These are phyloP conservation scores for Gisinianus flammeolus DNA, from an alignment of 2,888 invertebrate species.

Conservation along the genomic window DNA sequence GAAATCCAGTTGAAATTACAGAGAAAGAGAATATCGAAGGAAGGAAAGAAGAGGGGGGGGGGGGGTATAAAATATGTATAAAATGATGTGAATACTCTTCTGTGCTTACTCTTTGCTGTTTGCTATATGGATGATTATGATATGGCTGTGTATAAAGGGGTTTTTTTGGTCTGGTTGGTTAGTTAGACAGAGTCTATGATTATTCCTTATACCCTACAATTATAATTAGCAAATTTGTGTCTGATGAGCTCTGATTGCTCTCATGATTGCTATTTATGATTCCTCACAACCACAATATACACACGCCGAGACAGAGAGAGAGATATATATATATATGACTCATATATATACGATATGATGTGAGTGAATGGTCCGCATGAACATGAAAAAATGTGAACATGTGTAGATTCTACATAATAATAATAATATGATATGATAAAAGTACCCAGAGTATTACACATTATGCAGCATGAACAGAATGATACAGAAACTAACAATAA, in stretches of 20 bases:
- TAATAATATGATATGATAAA: no score
- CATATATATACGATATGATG: no score
- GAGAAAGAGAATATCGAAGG: no score
- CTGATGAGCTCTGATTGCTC: constrained; percentile 53
- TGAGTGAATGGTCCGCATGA: no score
- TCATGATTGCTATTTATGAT: constrained; percentile 53
- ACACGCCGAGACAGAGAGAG: not conserved
- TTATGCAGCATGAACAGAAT: not conserved
- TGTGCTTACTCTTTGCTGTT: no score
- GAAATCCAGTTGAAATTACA: no score
- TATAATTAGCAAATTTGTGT: constrained; percentile 55
- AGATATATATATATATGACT: not conserved
- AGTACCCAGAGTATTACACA: not conserved
- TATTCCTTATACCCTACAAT: constrained; percentile 46
- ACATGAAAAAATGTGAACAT: not conserved
- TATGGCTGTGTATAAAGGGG: not conserved
- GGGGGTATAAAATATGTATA: no score
- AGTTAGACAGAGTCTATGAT: not conserved
- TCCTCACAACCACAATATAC: constrained; percentile 4
- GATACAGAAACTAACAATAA: not conserved
- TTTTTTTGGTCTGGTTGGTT: not conserved
- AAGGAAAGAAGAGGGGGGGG: no score
- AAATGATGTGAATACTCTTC: not conserved
- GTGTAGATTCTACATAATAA: no score
- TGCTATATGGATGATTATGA: no score